Evolutionary conservation across 2,797 vertebrate species (phyloP).

Genomic region (Darevskia mixta): DNA sequence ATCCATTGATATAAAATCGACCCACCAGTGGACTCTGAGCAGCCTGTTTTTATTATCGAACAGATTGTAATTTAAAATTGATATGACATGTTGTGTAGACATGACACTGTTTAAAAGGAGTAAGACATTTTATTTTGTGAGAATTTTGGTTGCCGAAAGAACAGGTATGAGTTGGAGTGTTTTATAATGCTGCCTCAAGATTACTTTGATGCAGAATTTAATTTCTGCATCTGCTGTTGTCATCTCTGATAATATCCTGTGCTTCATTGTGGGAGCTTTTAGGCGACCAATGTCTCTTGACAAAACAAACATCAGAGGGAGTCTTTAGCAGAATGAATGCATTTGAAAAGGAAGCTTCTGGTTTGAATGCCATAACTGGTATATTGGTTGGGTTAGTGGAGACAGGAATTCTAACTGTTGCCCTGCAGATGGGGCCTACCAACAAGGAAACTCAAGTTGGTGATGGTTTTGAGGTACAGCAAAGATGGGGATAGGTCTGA

Average conservation of each 20-base stretch:
- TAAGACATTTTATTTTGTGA: slow-evolving; percentile 6
- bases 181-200: not conserved
- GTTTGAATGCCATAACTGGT: too few relatives aligned
- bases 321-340: too few relatives aligned
- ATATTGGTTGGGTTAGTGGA: too few relatives aligned
- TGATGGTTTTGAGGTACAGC: too few relatives aligned
- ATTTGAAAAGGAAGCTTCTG: too few relatives aligned
- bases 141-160: not conserved
- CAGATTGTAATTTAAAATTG: slow-evolving; percentile 49
- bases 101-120: slow-evolving; percentile 19
- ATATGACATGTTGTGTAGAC: slow-evolving; percentile 11
- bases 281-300: too few relatives aligned
- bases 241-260: not conserved
- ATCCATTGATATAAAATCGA: slow-evolving; percentile 42
- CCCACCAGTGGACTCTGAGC: slow-evolving; percentile 32
- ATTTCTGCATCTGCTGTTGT: not conserved
- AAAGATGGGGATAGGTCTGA: too few relatives aligned
- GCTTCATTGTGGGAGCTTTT: not conserved
- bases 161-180: not conserved
- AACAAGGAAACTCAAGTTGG: too few relatives aligned
- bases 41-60: slow-evolving; percentile 32
- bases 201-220: not conserved
- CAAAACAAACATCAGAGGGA: too few relatives aligned
- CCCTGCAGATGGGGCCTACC: too few relatives aligned
- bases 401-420: too few relatives aligned